Evolutionary conservation across 2,888 invertebrate species (phyloP).

Genomic region (Apamea monoglypha): DNA sequence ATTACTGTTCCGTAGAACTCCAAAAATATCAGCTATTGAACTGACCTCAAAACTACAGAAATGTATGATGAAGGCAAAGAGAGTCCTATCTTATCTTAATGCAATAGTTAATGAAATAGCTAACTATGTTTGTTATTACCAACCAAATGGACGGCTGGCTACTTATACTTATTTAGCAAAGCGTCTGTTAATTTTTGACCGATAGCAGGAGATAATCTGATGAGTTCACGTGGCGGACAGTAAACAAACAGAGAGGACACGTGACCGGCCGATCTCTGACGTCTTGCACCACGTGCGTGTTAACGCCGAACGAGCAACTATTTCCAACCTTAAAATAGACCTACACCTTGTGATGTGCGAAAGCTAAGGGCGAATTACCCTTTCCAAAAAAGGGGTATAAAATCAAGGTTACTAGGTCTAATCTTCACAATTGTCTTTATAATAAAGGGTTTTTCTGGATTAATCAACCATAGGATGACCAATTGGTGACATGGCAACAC

Average conservation of each 20-base stretch:
- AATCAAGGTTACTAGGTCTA: background rate
- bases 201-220: constrained; percentile 68
- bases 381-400: background rate
- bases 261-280: constrained; percentile 72
- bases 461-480: constrained; percentile 13
- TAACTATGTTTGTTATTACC: background rate
- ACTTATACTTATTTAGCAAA: constrained; percentile 4
- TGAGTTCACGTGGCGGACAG: constrained; percentile 73
- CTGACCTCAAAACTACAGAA: background rate
- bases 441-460: background rate
- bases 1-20: background rate
- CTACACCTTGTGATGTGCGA: background rate
- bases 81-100: background rate
- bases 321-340: constrained; percentile 52
- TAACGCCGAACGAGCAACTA: constrained; percentile 38
- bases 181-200: constrained; percentile 49
- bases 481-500: constrained; percentile 13
- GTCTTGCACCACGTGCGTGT: constrained; percentile 71
- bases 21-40: background rate
- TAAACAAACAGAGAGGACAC: constrained; percentile 78
- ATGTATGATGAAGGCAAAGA: background rate
- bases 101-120: background rate
- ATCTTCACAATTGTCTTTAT: background rate
- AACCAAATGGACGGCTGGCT: background rate
- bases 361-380: constrained; percentile 15